Base-by-base conservation (phyloP, 2,888 invertebrate species). In the Mimachlamys varia region DNA sequence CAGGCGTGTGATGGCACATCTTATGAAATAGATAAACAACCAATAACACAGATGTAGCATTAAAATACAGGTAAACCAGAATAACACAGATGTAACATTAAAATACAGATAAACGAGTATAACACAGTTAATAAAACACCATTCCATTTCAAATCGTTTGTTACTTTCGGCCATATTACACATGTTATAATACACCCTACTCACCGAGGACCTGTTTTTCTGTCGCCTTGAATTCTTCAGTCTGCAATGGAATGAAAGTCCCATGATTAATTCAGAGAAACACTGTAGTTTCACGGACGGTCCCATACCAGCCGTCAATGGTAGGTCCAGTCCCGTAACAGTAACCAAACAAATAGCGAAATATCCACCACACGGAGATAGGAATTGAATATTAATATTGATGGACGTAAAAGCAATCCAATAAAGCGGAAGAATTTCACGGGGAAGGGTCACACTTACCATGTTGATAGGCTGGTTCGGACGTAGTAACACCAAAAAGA, bases 401-500 rank as follows among this genome's bases (percentile, higher is more conserved):
- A 7, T 44, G 44, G 7, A 44, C 44, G 44, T 44, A 5, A 5
- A 76, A 33, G 12, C 33, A 76, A 76, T 76, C 27, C 76, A 27
- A 33, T 33, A 27, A 5, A 12, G 10, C 33, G 7, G 33, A 33
- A 76, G 0, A 13, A 33, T 76, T 76, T 76, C 76, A 33, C 76
- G 15, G 15, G 76, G 76, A 76, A 76, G 27, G 19, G 76, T 33
- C 76, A 76, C 33, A 76, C 76, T 76, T 76, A 76, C 76, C 76
- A 76, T 76, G 76, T 76, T 76, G 76, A 12, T 76, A 13, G 27
- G 76, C 13, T 4, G 76, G 33, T 76, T 76, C 76, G 76, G 76
- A 76, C 76, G 76, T 76, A 10, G 76, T 76, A 22, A 7, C 76
- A 76, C 76, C 76, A 76, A 76, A 76, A 76, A 76, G 76, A 76